Conservation (phyloP, 2,888 invertebrate genomes). For the Sinopyrophorus schimmeli region DNA sequence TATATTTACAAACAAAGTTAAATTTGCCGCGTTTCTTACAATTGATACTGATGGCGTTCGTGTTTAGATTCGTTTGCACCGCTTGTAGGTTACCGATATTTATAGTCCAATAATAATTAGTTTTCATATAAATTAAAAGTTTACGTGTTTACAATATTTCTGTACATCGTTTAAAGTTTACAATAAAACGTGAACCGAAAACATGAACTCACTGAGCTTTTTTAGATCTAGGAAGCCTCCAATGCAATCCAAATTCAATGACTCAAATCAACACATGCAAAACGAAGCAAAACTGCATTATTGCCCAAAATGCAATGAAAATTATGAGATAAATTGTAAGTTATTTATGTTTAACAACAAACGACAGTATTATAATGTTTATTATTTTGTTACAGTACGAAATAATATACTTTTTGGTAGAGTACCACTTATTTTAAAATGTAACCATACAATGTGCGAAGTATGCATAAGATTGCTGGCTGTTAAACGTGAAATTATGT, state of each 20-base stretch:
- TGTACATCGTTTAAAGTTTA: no score
- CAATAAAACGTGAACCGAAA: no score
- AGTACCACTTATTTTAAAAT: slow-evolving; percentile 64
- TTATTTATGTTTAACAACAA: slow-evolving; percentile 5
- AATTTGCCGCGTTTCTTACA: no score
- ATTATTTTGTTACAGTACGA: slow-evolving; percentile 32
- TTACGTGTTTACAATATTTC: no score
- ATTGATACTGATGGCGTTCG: no score
- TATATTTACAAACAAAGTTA: no score
- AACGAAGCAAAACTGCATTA: slow-evolving; percentile 14
- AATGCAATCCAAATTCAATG: no score
- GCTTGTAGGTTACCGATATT: no score
- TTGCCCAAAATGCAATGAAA: slow-evolving; percentile 35
- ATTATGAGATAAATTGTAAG: slow-evolving; percentile 35
- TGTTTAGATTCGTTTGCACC: no score
- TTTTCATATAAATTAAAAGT: no score
- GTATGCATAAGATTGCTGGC: slow-evolving; percentile 59
- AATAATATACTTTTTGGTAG: slow-evolving; percentile 38
- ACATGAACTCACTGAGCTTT: slow-evolving; percentile 1
- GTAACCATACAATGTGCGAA: slow-evolving; percentile 72
- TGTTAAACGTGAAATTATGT: slow-evolving; percentile 54
- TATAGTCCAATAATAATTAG: no score
- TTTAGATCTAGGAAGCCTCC: no score
- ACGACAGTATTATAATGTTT: slow-evolving; percentile 6
- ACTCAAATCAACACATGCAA: background rate